Conservation (phyloP, 2,888 invertebrate genomes). For the Epirrhoe alternata region DNA sequence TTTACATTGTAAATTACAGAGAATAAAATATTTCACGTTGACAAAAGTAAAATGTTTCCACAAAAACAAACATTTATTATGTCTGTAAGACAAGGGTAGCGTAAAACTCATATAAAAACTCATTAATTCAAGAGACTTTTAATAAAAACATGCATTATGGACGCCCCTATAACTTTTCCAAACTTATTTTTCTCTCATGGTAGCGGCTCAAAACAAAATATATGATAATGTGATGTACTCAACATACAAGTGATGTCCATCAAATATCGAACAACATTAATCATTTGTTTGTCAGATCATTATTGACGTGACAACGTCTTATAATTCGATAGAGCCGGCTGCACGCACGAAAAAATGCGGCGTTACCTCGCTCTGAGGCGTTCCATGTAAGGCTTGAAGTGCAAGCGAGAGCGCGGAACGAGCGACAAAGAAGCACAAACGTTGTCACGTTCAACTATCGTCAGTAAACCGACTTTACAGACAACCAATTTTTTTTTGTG, state of each 20-base stretch:
- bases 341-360: no score
- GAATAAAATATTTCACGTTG: constrained; percentile 1
- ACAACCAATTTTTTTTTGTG: no score
- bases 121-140: constrained; percentile 17
- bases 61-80: constrained; percentile 15
- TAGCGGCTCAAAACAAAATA: constrained; percentile 21
- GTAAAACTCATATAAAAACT: constrained; percentile 21
- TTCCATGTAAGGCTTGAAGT: no score
- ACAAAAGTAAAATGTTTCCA: background rate
- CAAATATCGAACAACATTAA: no score
- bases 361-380: no score
- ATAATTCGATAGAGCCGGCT: no score
- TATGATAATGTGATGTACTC: constrained; percentile 18
- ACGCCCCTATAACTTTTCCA: constrained; percentile 15
- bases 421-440: no score
- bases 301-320: no score
- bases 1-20: background rate
- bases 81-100: constrained; percentile 6
- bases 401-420: no score
- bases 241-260: constrained; percentile 10
- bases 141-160: constrained; percentile 18
- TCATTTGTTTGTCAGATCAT: no score
- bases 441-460: no score
- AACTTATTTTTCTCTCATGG: constrained; percentile 21
- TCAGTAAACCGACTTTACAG: no score